Evolutionary conservation across 2,888 invertebrate genomes (phyloP), one percentile per base, ranked within the genome.

Genomic region (Acrobasis repandana): DNA sequence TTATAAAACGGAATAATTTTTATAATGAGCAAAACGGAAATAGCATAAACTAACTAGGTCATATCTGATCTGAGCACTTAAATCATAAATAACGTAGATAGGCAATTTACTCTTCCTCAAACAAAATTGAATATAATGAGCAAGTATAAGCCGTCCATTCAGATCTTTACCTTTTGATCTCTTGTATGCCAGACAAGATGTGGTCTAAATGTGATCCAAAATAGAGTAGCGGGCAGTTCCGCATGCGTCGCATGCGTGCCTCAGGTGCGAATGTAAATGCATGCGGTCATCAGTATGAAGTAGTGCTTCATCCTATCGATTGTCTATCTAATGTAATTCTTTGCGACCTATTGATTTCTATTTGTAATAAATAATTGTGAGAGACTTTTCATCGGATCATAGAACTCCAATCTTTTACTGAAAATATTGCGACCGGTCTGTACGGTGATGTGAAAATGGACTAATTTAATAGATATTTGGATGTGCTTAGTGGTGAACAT

Each of bases 161-260:
- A 70, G 72, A 71, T 80, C 80, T 69, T 82, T 83, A 85, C 84
- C 86, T 84, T 88, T 88, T 88, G 85, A 89, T 90, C 88, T 89
- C 85, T 71, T 85, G 83, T 85, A 75, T 78, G 75, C 74, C 82
- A 78, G 85, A 79, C 82, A 80, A 77, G 78, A 82, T 84, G 86
- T 86, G 86, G 88, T 88, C 89, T 87, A 84, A 83, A 88, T 87
- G 79, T 80, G 80, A 78, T 81, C 83, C 73, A 79, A 88, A 90
- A 90, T 90, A 89, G 28, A 28, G 88, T 85, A 79, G 67, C 71
- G 75, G 72, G 71, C 79, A 86, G 88, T 90, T 91, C 90, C 91
- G 90, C 84, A 76, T 90, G 76, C 82, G 80, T 81, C 75, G 79
- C 79, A 68, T 71, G 76, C 77, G 73, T 76, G 76, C 72, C 71